Base-by-base conservation (phyloP, 2,888 invertebrate species). In the Minunthozetes semirufus region DNA sequence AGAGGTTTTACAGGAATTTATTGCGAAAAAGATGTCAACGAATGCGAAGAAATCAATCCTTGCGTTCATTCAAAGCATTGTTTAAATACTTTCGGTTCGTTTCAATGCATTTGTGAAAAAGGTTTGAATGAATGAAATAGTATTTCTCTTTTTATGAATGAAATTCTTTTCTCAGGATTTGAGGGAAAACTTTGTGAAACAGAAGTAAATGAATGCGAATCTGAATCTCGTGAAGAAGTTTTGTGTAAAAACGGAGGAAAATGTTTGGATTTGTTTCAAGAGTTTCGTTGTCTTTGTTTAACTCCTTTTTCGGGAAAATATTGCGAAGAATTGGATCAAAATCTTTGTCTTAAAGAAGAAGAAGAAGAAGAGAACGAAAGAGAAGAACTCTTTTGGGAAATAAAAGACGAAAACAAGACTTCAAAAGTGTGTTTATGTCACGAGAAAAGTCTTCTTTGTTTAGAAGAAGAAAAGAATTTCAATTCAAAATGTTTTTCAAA, bases 1-100 rank as follows among this genome's bases (percentile, higher is more conserved):
- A 87, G 90, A 3, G 94, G 94, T 29, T 79, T 76, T 46, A 79
- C 78, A 8, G 79, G 79, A 11, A 46, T 76, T 42, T 75, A 76
- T 22, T 79, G 79, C 38, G 63, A 77, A 29, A 15, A 59, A 50
- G 72, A 68, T 15, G 59, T 77, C 11, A 72, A 77, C 50, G 75
- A 75, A 29, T 77, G 77, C 66, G 42, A 27, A 15, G 22, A 50
- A 19, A 22, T 48, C n/a, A 29, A 56, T 17, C 72, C 76, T 1
- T 76, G 76, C 50, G 70, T 73, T 6, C 73, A 27, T 5, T 22
- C 73, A 1, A 38, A 6, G 15, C 53, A 63, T 2, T 74, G 74
- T 19, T 19, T 74, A 1, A 74, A 74, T 50, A 42, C 50, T 2
- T 68, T 46, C 29, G 74, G 74, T 1, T 46, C 46, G 17, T 74